Conservation (phyloP, 1,140 invertebrate species). For the Diuraphis noxia region DNA sequence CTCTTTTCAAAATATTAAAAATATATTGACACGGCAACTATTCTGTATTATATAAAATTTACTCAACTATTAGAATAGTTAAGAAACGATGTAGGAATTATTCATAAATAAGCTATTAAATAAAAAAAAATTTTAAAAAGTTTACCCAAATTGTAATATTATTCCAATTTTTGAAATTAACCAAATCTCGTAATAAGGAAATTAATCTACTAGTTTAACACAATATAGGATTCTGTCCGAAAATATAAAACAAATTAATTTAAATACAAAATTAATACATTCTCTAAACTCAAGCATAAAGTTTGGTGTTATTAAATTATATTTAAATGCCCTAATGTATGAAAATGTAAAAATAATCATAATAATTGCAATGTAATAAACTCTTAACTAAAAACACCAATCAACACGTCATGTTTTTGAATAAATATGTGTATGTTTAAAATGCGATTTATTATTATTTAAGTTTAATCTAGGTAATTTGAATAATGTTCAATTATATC, state of each 20-base stretch:
- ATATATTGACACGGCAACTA: not conserved
- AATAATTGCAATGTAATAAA: constrained; percentile 11
- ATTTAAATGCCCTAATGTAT: constrained; percentile 4
- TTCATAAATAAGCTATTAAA: constrained; percentile 30
- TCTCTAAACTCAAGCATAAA: not conserved
- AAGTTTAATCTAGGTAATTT: no score
- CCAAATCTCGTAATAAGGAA: not conserved
- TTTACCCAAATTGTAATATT: not conserved
- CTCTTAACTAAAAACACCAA: constrained; percentile 29
- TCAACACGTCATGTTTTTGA: not conserved
- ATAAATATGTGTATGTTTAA: not conserved
- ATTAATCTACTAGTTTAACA: not conserved
- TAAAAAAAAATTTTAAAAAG: constrained; percentile 15
- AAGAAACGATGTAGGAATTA: not conserved
- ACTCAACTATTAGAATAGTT: not conserved
- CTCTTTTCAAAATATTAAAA: not conserved
- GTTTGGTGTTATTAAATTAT: constrained; percentile 14
- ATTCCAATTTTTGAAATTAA: not conserved
- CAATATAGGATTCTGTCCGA: not conserved
- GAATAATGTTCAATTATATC: not conserved
- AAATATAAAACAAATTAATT: not conserved
- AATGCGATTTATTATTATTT: constrained; percentile 20
- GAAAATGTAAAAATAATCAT: not conserved
- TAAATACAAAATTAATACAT: not conserved
- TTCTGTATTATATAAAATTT: constrained; percentile 24